A percentile compares a stretch with the other conserved stretches of the same genome.
Conservation (phyloP, 2,888 invertebrate species). For the Ecdyonurus torrentis region DNA sequence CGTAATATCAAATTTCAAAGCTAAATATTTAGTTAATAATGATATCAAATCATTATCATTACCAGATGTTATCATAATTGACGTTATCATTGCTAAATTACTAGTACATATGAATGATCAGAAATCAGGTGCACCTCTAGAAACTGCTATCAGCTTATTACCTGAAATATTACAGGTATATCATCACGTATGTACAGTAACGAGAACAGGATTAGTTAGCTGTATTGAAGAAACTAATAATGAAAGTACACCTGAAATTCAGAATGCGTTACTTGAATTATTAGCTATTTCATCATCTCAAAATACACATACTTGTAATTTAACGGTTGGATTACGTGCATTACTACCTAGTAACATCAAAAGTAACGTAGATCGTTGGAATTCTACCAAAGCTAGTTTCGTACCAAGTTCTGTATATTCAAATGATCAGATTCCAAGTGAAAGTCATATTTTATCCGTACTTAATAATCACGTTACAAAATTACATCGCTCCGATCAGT, state of each 20-base stretch:
- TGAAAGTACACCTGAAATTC: neutral
- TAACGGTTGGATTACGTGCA: constrained; percentile 32
- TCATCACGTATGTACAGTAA: neutral
- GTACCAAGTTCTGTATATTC: constrained; percentile 29
- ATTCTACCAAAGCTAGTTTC: constrained; percentile 23
- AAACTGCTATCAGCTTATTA: neutral
- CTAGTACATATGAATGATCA: constrained; percentile 41
- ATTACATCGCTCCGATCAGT: constrained; percentile 38
- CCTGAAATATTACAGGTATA: neutral
- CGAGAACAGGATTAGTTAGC: neutral
- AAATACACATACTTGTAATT: constrained; percentile 24
- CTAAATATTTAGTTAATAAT: neutral
- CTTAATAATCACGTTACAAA: constrained; percentile 41
- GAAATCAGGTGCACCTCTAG: neutral
- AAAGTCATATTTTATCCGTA: constrained; percentile 63
- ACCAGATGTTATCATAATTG: constrained; percentile 26
- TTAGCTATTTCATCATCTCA: constrained; percentile 27
- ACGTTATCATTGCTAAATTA: constrained; percentile 57
- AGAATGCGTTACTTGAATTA: constrained; percentile 21
- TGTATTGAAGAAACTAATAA: neutral
- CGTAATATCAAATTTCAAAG: constrained; percentile 32
- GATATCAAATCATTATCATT: constrained; percentile 14
- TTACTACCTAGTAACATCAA: constrained; percentile 36
- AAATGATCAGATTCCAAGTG: constrained; percentile 64
- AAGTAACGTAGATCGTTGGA: constrained; percentile 44